phyloP scores from a whole-genome alignment of 2,888 invertebrate species.

The Lycaena phlaeas region DNA sequence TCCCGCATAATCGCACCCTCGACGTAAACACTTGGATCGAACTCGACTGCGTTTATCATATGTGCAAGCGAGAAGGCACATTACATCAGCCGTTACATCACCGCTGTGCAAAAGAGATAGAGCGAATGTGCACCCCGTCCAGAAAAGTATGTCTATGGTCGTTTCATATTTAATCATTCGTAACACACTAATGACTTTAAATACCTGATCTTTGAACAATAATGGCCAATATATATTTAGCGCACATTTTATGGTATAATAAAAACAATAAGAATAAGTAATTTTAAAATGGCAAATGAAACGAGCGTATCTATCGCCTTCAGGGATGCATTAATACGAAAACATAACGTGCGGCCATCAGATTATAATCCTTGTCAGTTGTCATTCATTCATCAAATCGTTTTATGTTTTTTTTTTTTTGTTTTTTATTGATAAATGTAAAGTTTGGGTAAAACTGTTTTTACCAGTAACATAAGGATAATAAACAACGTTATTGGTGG shows the following conservation, averaged over 20 bases:
- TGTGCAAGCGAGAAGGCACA: background rate
- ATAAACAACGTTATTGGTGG: too few species aligned
- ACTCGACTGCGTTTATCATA: background rate
- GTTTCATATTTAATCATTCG: conserved; percentile 20
- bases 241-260: background rate
- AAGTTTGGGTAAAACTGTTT: too few species aligned
- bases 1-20: background rate
- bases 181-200: conserved; percentile 24
- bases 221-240: conserved; percentile 15
- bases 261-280: too few species aligned
- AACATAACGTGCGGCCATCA: too few species aligned
- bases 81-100: background rate
- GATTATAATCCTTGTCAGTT: too few species aligned
- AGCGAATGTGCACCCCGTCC: background rate
- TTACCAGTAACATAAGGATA: too few species aligned
- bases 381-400: too few species aligned
- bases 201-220: conserved; percentile 22
- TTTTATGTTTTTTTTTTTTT: too few species aligned
- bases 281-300: conserved; percentile 2
- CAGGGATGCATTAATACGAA: too few species aligned
- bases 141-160: background rate
- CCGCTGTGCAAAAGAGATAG: background rate
- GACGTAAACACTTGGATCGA: background rate
- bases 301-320: conserved; percentile 1
- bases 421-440: too few species aligned